Evolutionary conservation across 2,888 invertebrate genomes (phyloP), one percentile per base, ranked within the genome.

Genomic region (Cheilosia soror): DNA sequence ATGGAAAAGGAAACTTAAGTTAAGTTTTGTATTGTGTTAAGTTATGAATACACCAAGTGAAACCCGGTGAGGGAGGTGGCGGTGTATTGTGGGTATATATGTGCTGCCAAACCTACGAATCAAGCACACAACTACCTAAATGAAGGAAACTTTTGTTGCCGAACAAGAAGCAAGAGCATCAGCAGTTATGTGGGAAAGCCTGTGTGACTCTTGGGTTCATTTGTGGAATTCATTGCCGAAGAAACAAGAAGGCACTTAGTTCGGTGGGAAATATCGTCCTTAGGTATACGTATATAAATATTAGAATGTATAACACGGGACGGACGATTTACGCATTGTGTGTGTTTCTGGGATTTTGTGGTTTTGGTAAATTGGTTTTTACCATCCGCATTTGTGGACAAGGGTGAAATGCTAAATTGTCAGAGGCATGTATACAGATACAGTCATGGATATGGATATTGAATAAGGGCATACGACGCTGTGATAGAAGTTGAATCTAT

Each of bases 11-110:
- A 85, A 85, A 85, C 80, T 85, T 85, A 76, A 77, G 72, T 80
- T 84, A 80, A 79, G 84, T 85, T 77, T 62, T 81, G 76, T 85
- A 80, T 85, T 85, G 81, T 77, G 85, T 81, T 72, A 81, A 81
- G 66, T 81, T 85, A 85, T 80, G 81, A 85, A 85, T 85, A 85
- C 75, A 75, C 80, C 69, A 84, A 84, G 80, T 75, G 75, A 80
- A 76, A 71, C 53, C 69, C 40, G 73, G 49, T 6, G 55, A 31
- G 7, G 58, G 40, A 13, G 15, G 2, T 11, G 7, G 9, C 29
- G 29, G 7, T 11, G 20, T 11, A 7, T 27, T 13, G 31, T 49
- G 25, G 63, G 53, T 65, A 27, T 51, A 40, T 62, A 40, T 75
- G 37, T 69, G 47, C 66, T 11, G 33, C 37, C 49, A 73, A 73